Evolutionary conservation across 2,888 invertebrate genomes (phyloP), one percentile per base, ranked within the genome.

Genomic region (Cephalotes varians): DNA sequence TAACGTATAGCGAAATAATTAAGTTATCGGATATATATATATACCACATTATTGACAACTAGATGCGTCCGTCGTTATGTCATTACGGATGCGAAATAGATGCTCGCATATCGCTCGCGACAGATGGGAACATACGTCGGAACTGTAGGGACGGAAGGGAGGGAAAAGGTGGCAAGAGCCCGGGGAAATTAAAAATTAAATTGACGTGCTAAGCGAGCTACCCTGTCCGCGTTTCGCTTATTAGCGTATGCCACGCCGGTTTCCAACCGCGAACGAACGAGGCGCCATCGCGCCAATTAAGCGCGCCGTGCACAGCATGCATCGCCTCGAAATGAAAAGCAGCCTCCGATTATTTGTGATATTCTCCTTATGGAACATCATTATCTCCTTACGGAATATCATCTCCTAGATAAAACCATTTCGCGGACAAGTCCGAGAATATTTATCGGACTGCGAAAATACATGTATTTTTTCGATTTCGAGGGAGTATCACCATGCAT

Each of bases 121-220:
- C 64, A 79, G 81, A 65, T 44, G 37, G 44, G 28, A 15, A n/a
- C 56, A 21, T 15, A 18, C n/a, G 40, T 4, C 15, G 28, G 51
- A 15, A 4, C 49, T 40, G 21, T 15, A 2, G 37, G 62, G 5
- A 0, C 2, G n/a, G 21, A n/a, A 31, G 9, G 6, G 28, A 9
- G 31, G 31, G 21, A 18, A 9, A 44, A 10, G 49, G 2, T 34
- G 67, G 12, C 40, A 54, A 76, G 69, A 71, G 56, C 31, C 44
- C 54, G 77, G 77, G 69, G 71, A 79, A 79, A 79, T 79, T 79
- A 79, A 79, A 79, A 79, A 69, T 56, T 79, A 56, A 79, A 79
- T 79, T 71, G 71, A 79, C 56, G 71, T 5, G 71, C 71, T 79
- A 79, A 79, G 71, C 56, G 56, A 79, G 71, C 77, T 71, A 34